These are phyloP conservation scores for Pangasius macronema DNA, from an alignment of 2,797 vertebrate species.

Conservation along the genomic window DNA sequence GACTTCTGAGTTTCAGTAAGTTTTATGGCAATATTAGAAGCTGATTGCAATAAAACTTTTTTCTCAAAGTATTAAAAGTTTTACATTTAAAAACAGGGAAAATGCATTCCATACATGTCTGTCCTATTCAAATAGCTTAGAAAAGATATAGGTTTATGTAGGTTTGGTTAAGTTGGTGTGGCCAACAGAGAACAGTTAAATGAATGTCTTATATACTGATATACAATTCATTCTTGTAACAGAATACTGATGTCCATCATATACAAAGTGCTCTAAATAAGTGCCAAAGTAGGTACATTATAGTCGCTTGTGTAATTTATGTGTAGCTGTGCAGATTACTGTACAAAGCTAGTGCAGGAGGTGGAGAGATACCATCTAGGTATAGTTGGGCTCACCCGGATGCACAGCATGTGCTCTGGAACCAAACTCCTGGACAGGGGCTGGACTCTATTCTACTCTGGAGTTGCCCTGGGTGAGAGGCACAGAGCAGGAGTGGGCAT, in stretches of 20 bases:
- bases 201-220: background rate
- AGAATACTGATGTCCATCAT: background rate
- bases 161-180: background rate
- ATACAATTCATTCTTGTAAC: background rate
- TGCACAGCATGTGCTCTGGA: no score
- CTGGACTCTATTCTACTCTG: no score
- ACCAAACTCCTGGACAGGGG: no score
- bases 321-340: background rate
- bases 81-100: background rate
- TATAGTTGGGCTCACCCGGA: no score
- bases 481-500: no score
- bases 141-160: background rate
- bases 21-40: background rate
- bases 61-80: background rate
- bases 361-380: no score
- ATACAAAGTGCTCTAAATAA: background rate
- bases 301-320: background rate
- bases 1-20: background rate
- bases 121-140: background rate
- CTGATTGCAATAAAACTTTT: background rate
- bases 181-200: background rate
- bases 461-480: no score
- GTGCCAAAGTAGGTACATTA: background rate
- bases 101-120: background rate
- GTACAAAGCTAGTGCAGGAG: no score